Base-by-base conservation (phyloP, 2,888 invertebrate genomes). In the Eilema sororculum region DNA sequence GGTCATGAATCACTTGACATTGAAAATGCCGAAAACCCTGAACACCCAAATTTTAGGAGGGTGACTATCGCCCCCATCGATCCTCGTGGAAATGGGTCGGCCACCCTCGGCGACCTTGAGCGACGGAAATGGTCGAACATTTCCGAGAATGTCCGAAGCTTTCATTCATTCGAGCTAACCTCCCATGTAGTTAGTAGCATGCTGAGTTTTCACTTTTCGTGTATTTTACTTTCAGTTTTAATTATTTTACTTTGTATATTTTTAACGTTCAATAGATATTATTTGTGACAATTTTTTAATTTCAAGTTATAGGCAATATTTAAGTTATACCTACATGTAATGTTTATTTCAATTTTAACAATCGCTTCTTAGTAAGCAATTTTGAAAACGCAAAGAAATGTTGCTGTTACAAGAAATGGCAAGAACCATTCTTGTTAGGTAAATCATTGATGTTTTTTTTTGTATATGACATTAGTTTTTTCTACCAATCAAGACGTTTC, bases 1-100 rank as follows among this genome's bases (percentile, higher is more conserved):
- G 79, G 75, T 67, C 88, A 90, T 91, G 93, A 92, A 89, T 91
- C 90, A 89, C 89, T 90, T 94, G 95, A 94, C 95, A 95, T 95
- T 95, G 95, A 95, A 94, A 94, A 91, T 86, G 83, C 83, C 85
- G 85, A 86, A 87, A 84, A 84, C 84, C 73, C 61, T 86, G 86
- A 89, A 87, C 89, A 86, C 87, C 88, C 85, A 85, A 89, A 87
- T 87, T 87, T 86, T 81, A 79, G 90, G 90, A 28, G 87, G 89
- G 89, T 61, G 66, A 76, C 86, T 86, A 86, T 88, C 85, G 91
- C 90, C 89, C 91, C 93, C 95, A 95, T 95, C 95, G 95, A 95
- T 95, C 93, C 91, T 85, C 86, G 87, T 88, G 89, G 90, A 92
- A 94, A 92, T 86, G 92, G 90, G 93, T 91, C 93, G 90, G 81